Conservation (phyloP, 2,888 invertebrate species). For the Eustalomyia histrio region DNA sequence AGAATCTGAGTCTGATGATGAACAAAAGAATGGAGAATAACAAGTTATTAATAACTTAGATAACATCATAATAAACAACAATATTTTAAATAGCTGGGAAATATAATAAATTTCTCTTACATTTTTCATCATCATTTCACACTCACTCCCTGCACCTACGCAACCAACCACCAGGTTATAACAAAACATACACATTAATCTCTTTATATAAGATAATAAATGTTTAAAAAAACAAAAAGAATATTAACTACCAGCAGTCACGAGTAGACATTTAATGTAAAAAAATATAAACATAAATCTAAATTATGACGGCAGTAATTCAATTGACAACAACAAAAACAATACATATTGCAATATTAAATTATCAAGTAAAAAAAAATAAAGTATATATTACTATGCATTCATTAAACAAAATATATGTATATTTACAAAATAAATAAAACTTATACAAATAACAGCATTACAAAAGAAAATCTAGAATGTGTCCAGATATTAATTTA, state of each 20-base stretch:
- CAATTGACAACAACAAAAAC: conserved; percentile 24
- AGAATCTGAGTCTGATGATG: conserved; percentile 80
- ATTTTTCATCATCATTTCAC: conserved; percentile 12
- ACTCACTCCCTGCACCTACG: not conserved
- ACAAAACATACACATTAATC: conserved; percentile 22
- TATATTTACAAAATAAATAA: not conserved
- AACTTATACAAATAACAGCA: not conserved
- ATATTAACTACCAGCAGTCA: conserved; percentile 1
- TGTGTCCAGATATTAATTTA: not conserved
- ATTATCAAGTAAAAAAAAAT: conserved; percentile 19
- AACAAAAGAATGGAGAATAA: conserved; percentile 76
- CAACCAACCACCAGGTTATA: conserved; percentile 46
- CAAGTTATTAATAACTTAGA: conserved; percentile 43
- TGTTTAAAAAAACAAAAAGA: conserved; percentile 4
- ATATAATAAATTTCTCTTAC: not conserved
- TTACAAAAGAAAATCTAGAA: not conserved
- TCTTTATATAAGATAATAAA: conserved; percentile 50
- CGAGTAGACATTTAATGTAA: conserved; percentile 17
- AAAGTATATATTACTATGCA: conserved; percentile 9
- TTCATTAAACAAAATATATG: not conserved
- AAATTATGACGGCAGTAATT: conserved; percentile 46
- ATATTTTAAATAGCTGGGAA: conserved; percentile 20
- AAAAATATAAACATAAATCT: conserved; percentile 37
- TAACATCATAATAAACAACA: conserved; percentile 2
- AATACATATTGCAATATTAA: conserved; percentile 60